Evolutionary conservation across 2,113 vertebrate genomes (phyloP).

Genomic region (Machaerirhynchus nigripectus): DNA sequence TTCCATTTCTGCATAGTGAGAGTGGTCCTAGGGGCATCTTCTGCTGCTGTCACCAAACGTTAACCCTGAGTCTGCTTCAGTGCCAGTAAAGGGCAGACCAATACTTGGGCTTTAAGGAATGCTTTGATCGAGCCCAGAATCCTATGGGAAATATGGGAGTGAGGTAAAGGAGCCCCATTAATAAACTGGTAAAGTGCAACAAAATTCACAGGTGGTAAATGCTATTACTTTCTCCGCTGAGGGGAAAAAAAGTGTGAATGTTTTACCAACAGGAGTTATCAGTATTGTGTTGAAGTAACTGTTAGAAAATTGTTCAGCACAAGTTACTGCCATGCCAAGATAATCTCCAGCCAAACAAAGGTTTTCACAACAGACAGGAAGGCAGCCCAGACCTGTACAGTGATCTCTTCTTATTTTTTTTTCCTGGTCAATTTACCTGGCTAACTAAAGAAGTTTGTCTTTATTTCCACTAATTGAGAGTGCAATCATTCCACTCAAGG

Average conservation of each 20-base stretch:
- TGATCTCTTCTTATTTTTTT: rapidly evolving
- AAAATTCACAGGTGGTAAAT: background rate
- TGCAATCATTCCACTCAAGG: background rate
- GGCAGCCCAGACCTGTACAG: background rate
- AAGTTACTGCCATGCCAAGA: background rate
- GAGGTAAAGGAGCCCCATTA: background rate
- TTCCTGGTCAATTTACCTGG: background rate
- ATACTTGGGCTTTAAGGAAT: background rate
- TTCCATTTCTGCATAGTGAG: background rate
- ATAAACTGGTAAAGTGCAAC: background rate
- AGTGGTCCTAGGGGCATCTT: background rate
- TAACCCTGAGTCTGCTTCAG: background rate
- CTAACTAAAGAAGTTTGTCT: background rate
- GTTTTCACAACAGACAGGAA: background rate
- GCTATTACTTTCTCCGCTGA: background rate
- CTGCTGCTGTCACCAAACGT: background rate
- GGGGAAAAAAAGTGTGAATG: too few species aligned
- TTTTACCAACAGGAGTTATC: background rate
- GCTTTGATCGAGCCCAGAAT: background rate
- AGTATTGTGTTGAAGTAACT: background rate
- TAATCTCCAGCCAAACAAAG: background rate
- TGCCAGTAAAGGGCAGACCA: background rate
- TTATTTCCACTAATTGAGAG: background rate
- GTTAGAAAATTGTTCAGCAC: background rate
- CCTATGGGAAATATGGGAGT: rapidly evolving